Percentiles rank a stretch among this genome's conserved stretches.
Conservation (phyloP, 2,797 vertebrate genomes). For the Thamnophis elegans region DNA sequence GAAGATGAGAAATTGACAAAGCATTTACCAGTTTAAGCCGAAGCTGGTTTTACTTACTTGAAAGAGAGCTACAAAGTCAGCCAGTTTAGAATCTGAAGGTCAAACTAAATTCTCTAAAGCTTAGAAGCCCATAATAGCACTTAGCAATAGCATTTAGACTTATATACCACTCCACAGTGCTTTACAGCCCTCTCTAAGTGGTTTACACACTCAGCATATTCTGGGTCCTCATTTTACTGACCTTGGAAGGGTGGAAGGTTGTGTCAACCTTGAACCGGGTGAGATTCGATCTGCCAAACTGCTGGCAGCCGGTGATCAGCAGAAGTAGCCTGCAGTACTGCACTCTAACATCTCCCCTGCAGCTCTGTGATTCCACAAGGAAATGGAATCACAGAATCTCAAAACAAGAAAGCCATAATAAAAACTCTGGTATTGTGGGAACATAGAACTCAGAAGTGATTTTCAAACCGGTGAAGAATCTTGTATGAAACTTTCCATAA, state of each 20-base stretch:
- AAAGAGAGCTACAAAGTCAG: not conserved
- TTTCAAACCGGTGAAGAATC: not conserved
- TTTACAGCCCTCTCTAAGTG: too few relatives aligned
- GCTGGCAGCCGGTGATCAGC: too few relatives aligned
- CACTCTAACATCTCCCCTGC: too few relatives aligned
- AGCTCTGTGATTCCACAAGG: too few relatives aligned
- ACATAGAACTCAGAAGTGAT: not conserved
- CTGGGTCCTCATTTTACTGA: too few relatives aligned
- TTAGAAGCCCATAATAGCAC: not conserved
- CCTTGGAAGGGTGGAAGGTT: too few relatives aligned
- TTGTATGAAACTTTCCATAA: not conserved
- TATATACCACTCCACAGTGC: too few relatives aligned
- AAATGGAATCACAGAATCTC: not conserved
- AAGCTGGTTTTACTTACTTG: not conserved
- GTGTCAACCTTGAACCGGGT: too few relatives aligned
- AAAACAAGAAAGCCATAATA: not conserved
- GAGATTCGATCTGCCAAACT: too few relatives aligned
- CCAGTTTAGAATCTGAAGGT: not conserved
- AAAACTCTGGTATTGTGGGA: not conserved
- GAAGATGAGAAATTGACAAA: not conserved
- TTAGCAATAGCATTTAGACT: too few relatives aligned
- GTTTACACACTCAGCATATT: too few relatives aligned
- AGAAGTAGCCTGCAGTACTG: too few relatives aligned
- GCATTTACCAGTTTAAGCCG: not conserved
- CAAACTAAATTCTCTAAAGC: not conserved